These are phyloP conservation scores for Abramis brama DNA, from an alignment of 2,113 vertebrate genomes.

Conservation along the genomic window DNA sequence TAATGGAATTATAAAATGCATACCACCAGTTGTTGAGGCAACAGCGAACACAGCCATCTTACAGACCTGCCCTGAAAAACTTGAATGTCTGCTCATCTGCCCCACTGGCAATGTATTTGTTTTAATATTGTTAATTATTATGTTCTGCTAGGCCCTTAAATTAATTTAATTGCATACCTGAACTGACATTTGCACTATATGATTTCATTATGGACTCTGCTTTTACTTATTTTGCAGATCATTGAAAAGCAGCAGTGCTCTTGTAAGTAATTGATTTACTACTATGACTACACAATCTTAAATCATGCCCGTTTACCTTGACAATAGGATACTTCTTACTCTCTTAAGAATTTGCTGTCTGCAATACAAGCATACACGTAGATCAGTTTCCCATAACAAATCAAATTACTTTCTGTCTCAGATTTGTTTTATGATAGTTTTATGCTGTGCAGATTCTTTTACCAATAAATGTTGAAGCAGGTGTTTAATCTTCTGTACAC, in stretches of 20 bases:
- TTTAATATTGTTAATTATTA: neutral
- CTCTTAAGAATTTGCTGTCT: too few species aligned
- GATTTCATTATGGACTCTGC: neutral
- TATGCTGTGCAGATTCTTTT: too few species aligned
- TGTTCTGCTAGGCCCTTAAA: neutral
- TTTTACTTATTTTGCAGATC: neutral
- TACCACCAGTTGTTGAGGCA: neutral
- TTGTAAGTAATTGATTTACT: constrained; percentile 2
- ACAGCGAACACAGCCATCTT: neutral
- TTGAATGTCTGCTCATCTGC: neutral
- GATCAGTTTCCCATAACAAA: too few species aligned
- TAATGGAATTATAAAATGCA: accelerated
- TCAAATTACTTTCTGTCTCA: too few species aligned
- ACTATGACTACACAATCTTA: neutral
- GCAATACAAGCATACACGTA: too few species aligned
- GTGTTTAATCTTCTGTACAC: neutral
- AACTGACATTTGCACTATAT: neutral
- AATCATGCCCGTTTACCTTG: neutral
- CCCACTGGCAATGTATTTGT: neutral
- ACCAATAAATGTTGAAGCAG: too few species aligned
- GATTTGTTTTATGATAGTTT: too few species aligned
- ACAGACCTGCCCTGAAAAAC: neutral
- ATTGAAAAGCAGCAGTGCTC: neutral
- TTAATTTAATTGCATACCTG: neutral
- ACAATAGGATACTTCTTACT: too few species aligned